Evolutionary conservation across 2,888 invertebrate genomes (phyloP).

Genomic region (Xanthorhoe spadicearia): DNA sequence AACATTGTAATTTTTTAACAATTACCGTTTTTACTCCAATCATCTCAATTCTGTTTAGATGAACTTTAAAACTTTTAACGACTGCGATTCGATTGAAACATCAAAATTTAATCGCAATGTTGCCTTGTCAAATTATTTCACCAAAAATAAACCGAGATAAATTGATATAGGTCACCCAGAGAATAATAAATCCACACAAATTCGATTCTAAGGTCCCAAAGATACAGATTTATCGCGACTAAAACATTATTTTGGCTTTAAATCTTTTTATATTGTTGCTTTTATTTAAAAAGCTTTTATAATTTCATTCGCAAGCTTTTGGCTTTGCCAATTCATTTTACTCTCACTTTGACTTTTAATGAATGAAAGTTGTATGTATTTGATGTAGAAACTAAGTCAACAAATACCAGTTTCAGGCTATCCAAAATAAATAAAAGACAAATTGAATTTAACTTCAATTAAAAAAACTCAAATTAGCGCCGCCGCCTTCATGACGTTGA

Average conservation of each 20-base stretch:
- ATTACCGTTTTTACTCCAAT: not conserved
- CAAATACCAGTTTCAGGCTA: no score
- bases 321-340: slow-evolving; percentile 16
- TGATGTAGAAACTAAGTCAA: no score
- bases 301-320: slow-evolving; percentile 23
- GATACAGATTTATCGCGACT: slow-evolving; percentile 25
- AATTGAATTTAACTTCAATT: no score
- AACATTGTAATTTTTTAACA: not conserved
- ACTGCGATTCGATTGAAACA: slow-evolving; percentile 14
- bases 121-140: slow-evolving; percentile 23
- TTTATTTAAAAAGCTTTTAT: slow-evolving; percentile 28
- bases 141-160: slow-evolving; percentile 35
- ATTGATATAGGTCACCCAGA: slow-evolving; percentile 36
- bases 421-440: no score
- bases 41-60: not conserved
- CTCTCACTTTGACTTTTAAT: not conserved
- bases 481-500: no score
- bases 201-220: slow-evolving; percentile 29
- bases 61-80: slow-evolving; percentile 13
- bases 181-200: slow-evolving; percentile 40
- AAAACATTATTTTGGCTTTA: slow-evolving; percentile 6
- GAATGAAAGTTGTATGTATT: not conserved
- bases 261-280: slow-evolving; percentile 17
- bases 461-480: no score
- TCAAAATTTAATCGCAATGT: slow-evolving; percentile 16